Evolutionary conservation across 2,113 vertebrate genomes (phyloP), one percentile per base, ranked within the genome.

Genomic region (Porphyrio hochstetteri): DNA sequence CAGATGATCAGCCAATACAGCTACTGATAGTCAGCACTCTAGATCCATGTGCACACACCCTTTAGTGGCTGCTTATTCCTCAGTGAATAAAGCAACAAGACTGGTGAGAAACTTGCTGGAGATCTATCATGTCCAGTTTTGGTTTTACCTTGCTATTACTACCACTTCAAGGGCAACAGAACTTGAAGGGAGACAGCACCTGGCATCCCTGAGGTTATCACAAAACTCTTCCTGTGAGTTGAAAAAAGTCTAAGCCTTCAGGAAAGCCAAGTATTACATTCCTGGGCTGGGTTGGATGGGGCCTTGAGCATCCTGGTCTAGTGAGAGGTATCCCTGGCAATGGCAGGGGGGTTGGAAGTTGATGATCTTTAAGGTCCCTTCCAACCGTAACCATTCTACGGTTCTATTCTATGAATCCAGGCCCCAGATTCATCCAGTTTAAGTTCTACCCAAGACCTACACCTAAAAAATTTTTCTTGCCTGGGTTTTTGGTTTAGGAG

Each of bases 41-140:
- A 8, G n/a, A 29, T 53, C 74, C 75, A 24, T 4, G 35, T 25
- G 70, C 33, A 56, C 1, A 2, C 36, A 31, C 27, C 0, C 0
- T 44, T 69, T 7, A 42, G 52, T 2, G 20, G 35, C 77, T 42
- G 28, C 57, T 89, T 5, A 27, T 16, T 57, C 33, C 88, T 79
- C 79, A 55, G 38, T 10, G 57, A 42, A 35, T 13, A 38, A 52
- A 60, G 25, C 44, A 75, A 55, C 19, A 21, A 23, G 35, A 71
- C 0, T 8, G n/a, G 20, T 63, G 40, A 53, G n/a, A 65, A 59
- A 35, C 59, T 11, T 72, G 48, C 35, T 77, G 40, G 20, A 25
- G 29, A 6, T 36, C 56, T 27, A 14, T 5, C 48, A 21, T 3
- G 7, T 28, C 48, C 28, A 10, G 6, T 24, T 77, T 75, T 13